Evolutionary conservation across 1,140 invertebrate species (phyloP).

Genomic region (Drosophila albomicans): DNA sequence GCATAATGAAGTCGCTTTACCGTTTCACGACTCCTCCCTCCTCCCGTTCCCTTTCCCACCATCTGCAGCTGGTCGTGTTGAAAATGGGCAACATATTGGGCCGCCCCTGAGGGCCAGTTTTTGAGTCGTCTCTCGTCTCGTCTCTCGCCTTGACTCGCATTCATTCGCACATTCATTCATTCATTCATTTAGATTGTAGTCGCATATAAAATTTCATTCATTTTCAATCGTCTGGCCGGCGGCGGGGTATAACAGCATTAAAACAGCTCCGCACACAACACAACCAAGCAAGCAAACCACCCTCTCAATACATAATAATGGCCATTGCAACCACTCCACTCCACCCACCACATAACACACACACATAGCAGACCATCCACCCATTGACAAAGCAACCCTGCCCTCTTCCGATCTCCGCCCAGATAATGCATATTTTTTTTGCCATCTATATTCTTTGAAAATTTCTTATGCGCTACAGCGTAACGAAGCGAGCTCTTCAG

Average conservation of each 20-base stretch:
- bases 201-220: conserved; percentile 73
- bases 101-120: conserved; percentile 32
- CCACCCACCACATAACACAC: conserved; percentile 3
- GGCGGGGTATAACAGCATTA: conserved; percentile 26
- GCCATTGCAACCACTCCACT: conserved; percentile 29
- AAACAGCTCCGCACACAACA: not conserved
- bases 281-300: conserved; percentile 18
- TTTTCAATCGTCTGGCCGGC: conserved; percentile 63
- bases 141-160: conserved; percentile 22
- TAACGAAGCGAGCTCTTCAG: not conserved
- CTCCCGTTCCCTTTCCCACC: not conserved
- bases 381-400: not conserved
- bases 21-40: not conserved
- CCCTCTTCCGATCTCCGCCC: not conserved
- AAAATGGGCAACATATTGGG: conserved; percentile 71
- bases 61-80: conserved; percentile 10
- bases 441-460: conserved; percentile 10
- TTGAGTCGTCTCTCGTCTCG: not conserved
- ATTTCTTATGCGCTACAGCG: conserved; percentile 12
- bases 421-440: conserved; percentile 10
- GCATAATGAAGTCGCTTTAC: conserved; percentile 54
- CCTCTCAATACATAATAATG: conserved; percentile 37
- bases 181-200: conserved; percentile 30
- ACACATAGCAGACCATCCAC: conserved; percentile 12
- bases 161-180: conserved; percentile 46